Evolutionary conservation across 2,113 vertebrate genomes (phyloP).

Genomic region (Cinclus cinclus): DNA sequence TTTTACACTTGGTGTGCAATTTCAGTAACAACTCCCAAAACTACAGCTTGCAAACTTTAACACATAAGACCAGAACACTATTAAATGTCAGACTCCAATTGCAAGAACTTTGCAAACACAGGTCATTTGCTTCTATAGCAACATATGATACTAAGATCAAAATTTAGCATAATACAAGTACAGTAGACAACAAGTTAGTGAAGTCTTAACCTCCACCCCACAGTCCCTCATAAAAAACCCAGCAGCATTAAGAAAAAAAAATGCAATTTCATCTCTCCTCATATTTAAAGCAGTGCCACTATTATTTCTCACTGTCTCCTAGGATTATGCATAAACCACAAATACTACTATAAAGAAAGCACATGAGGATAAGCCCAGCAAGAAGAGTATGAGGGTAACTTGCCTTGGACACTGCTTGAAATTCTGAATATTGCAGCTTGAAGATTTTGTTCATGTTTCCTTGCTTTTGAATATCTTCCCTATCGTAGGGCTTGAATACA

Average conservation of each 20-base stretch:
- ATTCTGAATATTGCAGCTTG: background rate
- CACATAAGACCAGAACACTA: background rate
- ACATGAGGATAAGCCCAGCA: background rate
- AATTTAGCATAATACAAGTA: background rate
- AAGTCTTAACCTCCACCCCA: background rate
- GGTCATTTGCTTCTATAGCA: background rate
- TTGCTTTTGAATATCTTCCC: background rate
- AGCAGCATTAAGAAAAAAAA: background rate
- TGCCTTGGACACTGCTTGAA: background rate
- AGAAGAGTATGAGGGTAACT: background rate
- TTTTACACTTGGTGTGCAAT: background rate
- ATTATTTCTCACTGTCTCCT: background rate
- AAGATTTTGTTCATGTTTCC: background rate
- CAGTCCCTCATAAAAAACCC: rapidly evolving
- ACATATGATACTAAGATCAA: background rate
- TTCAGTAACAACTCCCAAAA: background rate
- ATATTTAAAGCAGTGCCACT: background rate
- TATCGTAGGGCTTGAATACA: background rate
- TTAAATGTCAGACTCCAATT: slow-evolving; percentile 45
- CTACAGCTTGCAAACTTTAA: background rate
- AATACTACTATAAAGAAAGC: background rate
- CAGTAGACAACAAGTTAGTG: background rate
- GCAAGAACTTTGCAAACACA: slow-evolving; percentile 54
- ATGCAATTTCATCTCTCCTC: background rate
- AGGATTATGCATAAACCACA: background rate